These are phyloP conservation scores for Paralichthys olivaceus DNA, from an alignment of 2,113 vertebrate species.

Conservation along the genomic window DNA sequence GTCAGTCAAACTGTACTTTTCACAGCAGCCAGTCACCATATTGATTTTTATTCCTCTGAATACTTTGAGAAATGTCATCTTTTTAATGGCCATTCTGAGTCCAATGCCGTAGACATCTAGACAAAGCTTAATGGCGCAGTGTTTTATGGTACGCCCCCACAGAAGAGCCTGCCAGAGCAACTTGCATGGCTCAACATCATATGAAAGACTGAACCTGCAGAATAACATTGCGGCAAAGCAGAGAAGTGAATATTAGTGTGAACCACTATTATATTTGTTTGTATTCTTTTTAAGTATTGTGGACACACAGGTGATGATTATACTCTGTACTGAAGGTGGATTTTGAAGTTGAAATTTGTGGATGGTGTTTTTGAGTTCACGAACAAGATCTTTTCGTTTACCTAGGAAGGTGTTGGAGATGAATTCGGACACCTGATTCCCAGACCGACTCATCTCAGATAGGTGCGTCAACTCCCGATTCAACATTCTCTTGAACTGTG, in stretches of 20 bases:
- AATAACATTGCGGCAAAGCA: conserved; percentile 36
- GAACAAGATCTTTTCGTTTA: conserved; percentile 68
- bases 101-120: conserved; percentile 17
- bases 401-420: conserved; percentile 94
- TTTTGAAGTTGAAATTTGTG: background rate
- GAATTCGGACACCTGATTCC: conserved; percentile 97
- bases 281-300: background rate
- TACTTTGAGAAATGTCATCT: background rate
- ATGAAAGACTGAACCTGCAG: conserved; percentile 11
- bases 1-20: conserved; percentile 11
- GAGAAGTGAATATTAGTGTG: background rate
- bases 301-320: background rate
- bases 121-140: conserved; percentile 71
- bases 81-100: conserved; percentile 15
- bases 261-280: background rate
- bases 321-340: background rate
- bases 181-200: conserved; percentile 37
- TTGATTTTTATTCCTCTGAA: background rate
- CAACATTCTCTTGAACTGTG: conserved; percentile 96
- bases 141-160: conserved; percentile 74
- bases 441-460: conserved; percentile 95
- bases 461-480: conserved; percentile 94
- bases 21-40: background rate
- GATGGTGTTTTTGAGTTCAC: conserved; percentile 15
- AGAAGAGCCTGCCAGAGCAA: conserved; percentile 58